Conservation (phyloP, 2,888 invertebrate genomes). For the Tricholauxania praeusta region DNA sequence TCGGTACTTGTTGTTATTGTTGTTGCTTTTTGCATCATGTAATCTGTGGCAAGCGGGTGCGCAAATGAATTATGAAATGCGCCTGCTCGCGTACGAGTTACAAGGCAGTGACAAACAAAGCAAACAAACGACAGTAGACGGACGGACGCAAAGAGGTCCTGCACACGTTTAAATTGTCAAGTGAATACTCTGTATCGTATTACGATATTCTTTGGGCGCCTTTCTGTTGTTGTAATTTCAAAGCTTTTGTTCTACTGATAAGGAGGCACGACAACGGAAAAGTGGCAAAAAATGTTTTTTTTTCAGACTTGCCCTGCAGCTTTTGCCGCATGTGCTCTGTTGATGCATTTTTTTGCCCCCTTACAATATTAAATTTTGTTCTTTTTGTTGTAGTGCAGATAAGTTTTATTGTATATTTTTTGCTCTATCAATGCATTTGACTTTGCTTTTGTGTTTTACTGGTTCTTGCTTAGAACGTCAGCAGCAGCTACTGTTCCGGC, state of each 20-base stretch:
- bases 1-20: constrained; percentile 13
- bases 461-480: neutral
- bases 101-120: neutral
- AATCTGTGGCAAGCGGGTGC: neutral
- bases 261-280: neutral
- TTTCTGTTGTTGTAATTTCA: neutral
- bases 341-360: neutral
- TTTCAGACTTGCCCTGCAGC: neutral
- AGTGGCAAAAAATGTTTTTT: constrained; percentile 2
- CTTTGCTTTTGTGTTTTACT: neutral
- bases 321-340: neutral
- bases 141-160: no score
- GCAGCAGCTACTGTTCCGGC: neutral
- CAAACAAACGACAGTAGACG: no score
- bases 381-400: neutral
- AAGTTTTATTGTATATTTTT: neutral
- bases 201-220: neutral
- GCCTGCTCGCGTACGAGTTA: constrained; percentile 2
- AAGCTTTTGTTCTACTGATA: constrained; percentile 5
- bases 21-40: neutral
- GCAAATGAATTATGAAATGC: constrained; percentile 15
- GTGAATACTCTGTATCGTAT: neutral
- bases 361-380: neutral
- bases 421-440: neutral
- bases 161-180: constrained; percentile 18